Percentiles rank a stretch among this genome's conserved stretches.
phyloP scores from a whole-genome alignment of 2,797 vertebrate genomes.

The Peromyscus aztecus region DNA sequence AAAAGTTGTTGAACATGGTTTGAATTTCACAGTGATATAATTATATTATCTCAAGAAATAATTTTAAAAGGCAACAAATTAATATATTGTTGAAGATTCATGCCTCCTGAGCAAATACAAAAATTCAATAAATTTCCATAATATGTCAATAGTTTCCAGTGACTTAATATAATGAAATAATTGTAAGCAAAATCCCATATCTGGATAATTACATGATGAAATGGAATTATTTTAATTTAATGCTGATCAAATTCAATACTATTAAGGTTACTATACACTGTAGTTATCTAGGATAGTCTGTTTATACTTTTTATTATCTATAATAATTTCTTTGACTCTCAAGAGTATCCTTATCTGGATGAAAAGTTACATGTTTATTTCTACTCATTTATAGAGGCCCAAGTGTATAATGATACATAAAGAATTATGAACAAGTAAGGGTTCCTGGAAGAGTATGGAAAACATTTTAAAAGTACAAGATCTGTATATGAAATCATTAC shows the following conservation, averaged over 20 bases:
- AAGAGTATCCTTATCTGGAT: not conserved
- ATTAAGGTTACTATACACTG: not conserved
- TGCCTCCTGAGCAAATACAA: slow-evolving; percentile 14
- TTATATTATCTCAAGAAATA: not conserved
- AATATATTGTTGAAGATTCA: not conserved
- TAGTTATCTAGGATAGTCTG: not conserved
- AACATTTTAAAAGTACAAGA: not conserved
- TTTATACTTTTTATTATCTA: slow-evolving; percentile 21
- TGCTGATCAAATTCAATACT: not conserved
- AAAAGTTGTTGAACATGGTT: not conserved
- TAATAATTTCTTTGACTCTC: slow-evolving; percentile 34
- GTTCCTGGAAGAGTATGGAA: not conserved
- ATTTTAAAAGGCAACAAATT: not conserved
- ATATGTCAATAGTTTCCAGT: not conserved
- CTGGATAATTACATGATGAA: not conserved
- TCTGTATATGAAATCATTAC: not conserved
- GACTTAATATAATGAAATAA: not conserved
- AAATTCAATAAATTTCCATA: slow-evolving; percentile 26
- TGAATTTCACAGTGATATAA: not conserved
- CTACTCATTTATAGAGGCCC: not conserved
- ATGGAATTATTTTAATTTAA: not conserved
- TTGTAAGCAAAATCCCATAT: not conserved
- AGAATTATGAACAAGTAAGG: not conserved
- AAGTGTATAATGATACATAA: not conserved
- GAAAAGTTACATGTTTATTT: not conserved